These are phyloP conservation scores for Heterodera carotae DNA, from an alignment of 1,140 invertebrate genomes.

Conservation along the genomic window DNA sequence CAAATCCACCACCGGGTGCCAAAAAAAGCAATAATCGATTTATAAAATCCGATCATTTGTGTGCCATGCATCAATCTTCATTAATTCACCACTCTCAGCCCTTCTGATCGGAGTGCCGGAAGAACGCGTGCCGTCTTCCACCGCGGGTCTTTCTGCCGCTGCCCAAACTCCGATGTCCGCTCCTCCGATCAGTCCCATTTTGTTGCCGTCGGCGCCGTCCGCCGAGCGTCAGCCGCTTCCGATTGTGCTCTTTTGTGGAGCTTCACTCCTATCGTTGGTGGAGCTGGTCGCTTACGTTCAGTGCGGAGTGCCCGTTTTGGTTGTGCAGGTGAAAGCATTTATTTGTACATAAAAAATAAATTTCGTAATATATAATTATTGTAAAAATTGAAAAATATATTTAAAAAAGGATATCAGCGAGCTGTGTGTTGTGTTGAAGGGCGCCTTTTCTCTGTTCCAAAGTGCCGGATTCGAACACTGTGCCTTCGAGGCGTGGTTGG, in stretches of 20 bases:
- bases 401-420: conserved; percentile 54
- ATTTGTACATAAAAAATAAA: no score
- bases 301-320: conserved; percentile 55
- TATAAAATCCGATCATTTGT: no score
- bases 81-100: conserved; percentile 34
- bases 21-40: no score
- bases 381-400: conserved; percentile 6
- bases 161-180: conserved; percentile 41
- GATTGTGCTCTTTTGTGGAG: conserved; percentile 57
- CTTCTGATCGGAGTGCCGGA: conserved; percentile 57
- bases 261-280: conserved; percentile 41
- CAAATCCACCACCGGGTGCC: conserved; percentile 54
- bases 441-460: conserved; percentile 47
- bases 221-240: conserved; percentile 56
- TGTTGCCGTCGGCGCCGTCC: conserved; percentile 48
- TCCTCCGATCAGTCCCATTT: conserved; percentile 40
- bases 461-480: conserved; percentile 49
- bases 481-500: conserved; percentile 46
- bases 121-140: conserved; percentile 39
- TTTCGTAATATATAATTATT: not conserved
- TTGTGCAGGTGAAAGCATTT: conserved; percentile 47
- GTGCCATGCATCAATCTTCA: no score
- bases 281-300: conserved; percentile 52
- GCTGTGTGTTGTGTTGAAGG: conserved; percentile 49
- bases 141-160: conserved; percentile 14